These are phyloP conservation scores for Drosophila mettleri DNA, from an alignment of 2,888 invertebrate species.

Conservation along the genomic window DNA sequence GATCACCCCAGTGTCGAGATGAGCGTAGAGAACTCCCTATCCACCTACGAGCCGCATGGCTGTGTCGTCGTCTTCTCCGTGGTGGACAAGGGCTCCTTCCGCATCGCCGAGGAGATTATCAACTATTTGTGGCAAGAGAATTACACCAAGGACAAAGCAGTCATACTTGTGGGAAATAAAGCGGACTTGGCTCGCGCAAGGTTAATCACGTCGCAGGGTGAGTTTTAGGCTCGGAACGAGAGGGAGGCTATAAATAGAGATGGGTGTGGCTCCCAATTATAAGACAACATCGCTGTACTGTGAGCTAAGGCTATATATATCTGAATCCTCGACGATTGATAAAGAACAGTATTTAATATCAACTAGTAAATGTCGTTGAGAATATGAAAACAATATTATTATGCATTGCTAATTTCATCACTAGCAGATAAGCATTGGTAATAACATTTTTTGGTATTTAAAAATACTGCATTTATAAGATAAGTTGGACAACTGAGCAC, in stretches of 20 bases:
- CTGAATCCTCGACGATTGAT: too few relatives aligned
- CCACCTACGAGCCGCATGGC: conserved; percentile 96
- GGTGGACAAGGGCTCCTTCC: conserved; percentile 93
- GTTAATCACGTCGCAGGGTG: conserved; percentile 93
- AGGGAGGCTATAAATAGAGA: conserved; percentile 10
- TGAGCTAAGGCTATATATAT: neutral
- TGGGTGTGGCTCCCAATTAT: conserved; percentile 6
- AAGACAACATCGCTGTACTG: neutral
- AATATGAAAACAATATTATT: too few relatives aligned
- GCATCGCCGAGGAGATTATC: conserved; percentile 92
- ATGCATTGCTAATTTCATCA: too few relatives aligned
- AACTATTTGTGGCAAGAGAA: conserved; percentile 94
- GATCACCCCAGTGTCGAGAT: conserved; percentile 95
- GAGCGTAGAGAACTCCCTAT: conserved; percentile 95
- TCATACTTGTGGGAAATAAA: conserved; percentile 97
- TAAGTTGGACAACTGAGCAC: too few relatives aligned
- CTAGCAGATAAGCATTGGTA: too few relatives aligned
- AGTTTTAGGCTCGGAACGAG: conserved; percentile 50
- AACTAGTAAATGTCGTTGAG: too few relatives aligned
- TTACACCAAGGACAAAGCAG: conserved; percentile 92
- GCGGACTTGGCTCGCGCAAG: conserved; percentile 95
- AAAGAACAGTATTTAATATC: too few relatives aligned
- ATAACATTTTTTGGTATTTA: too few relatives aligned
- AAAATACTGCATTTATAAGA: too few relatives aligned
- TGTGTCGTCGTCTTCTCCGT: conserved; percentile 96